These are phyloP conservation scores for Micrasema minimum DNA, from an alignment of 1,140 invertebrate species.

Conservation along the genomic window DNA sequence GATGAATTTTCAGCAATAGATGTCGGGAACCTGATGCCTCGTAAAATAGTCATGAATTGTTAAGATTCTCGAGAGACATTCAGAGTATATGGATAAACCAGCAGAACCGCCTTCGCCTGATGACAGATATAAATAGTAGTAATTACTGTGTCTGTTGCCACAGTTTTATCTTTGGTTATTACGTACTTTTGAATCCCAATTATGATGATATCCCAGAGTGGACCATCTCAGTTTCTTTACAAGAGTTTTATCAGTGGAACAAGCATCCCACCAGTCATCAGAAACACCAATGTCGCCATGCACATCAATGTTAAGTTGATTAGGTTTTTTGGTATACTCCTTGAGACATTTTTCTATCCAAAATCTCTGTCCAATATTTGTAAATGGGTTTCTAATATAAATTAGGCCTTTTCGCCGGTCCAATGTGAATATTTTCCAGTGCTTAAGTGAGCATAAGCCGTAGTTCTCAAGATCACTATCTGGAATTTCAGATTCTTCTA, in stretches of 20 bases:
- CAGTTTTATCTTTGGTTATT: too few species aligned
- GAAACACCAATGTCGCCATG: conserved; percentile 62
- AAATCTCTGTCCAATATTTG: conserved; percentile 76
- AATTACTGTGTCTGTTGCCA: too few species aligned
- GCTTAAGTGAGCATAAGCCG: conserved; percentile 64
- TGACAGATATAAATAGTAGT: too few species aligned
- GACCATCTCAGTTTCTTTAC: conserved; percentile 85
- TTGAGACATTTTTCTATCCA: conserved; percentile 84
- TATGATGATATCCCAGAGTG: conserved; percentile 94
- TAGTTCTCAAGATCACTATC: conserved; percentile 26
- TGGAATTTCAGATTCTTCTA: neutral
- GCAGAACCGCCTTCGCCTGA: too few species aligned
- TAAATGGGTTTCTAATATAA: conserved; percentile 88
- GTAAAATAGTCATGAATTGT: too few species aligned
- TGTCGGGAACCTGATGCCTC: too few species aligned
- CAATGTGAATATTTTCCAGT: conserved; percentile 72
- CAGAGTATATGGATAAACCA: too few species aligned
- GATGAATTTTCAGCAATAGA: too few species aligned
- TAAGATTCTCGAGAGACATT: too few species aligned
- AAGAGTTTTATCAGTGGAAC: conserved; percentile 59
- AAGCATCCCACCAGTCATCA: conserved; percentile 63
- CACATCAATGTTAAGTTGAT: conserved; percentile 81
- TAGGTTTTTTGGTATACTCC: conserved; percentile 80
- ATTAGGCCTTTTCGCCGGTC: conserved; percentile 74
- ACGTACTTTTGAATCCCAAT: conserved; percentile 91